phyloP scores from a whole-genome alignment of 2,797 vertebrate genomes.

The Momotus momota region DNA sequence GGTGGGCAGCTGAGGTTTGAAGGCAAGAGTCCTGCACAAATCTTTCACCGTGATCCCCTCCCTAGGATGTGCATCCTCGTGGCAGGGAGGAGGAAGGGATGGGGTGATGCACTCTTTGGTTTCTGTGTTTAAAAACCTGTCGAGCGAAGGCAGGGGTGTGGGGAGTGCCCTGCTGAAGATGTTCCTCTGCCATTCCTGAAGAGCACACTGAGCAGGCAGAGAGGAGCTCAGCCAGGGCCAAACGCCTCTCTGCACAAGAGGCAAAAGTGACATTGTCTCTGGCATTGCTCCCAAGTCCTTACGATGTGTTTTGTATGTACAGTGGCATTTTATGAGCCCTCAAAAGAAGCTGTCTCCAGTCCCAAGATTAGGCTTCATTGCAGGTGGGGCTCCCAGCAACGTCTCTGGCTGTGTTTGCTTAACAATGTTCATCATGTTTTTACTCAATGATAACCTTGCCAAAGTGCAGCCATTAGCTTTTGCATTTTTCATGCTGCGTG shows the following conservation, averaged over 20 bases:
- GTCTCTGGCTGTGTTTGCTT: background rate
- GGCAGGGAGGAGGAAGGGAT: background rate
- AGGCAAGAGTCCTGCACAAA: accelerated
- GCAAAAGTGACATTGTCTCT: background rate
- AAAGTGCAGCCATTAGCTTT: background rate
- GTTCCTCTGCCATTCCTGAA: background rate
- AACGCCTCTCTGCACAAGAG: background rate
- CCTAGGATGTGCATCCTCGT: accelerated
- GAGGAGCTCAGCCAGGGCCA: background rate
- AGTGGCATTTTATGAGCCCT: background rate
- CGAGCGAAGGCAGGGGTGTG: accelerated
- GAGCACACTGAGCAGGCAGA: background rate
- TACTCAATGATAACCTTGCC: background rate
- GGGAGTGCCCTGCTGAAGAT: background rate
- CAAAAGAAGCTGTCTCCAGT: background rate
- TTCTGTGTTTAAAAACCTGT: background rate
- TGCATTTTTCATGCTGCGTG: background rate
- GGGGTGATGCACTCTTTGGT: background rate
- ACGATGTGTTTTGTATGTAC: accelerated
- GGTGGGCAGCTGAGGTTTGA: background rate
- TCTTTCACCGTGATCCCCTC: accelerated
- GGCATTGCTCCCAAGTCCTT: background rate
- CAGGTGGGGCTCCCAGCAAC: background rate
- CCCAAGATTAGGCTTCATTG: background rate
- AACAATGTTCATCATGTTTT: background rate